Conservation (phyloP, 2,888 invertebrate genomes). For the Teleiodes luculella region DNA sequence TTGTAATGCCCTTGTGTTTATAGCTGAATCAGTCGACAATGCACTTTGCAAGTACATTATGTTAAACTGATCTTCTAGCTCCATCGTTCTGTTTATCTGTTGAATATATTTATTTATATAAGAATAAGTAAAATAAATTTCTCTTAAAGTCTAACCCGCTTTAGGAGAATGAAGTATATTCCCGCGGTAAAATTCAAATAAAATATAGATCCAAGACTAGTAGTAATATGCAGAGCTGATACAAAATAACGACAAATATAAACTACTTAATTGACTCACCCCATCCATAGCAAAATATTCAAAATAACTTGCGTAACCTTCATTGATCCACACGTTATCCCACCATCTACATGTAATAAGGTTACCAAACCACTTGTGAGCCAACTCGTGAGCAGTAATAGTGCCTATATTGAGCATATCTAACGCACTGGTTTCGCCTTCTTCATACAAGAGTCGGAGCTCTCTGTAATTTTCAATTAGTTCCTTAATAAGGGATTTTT, state of each 20-base stretch:
- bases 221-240: no score
- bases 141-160: no score
- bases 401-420: conserved; percentile 70
- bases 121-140: no score
- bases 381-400: conserved; percentile 77
- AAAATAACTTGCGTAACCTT: conserved; percentile 85
- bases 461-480: conserved; percentile 57
- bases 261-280: no score
- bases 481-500: no score
- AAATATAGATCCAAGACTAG: no score
- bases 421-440: conserved; percentile 57
- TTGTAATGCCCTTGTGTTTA: conserved; percentile 77
- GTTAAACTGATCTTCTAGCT: conserved; percentile 84
- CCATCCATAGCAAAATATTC: conserved; percentile 80
- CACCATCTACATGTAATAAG: conserved; percentile 85
- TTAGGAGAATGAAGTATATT: no score
- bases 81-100: conserved; percentile 62
- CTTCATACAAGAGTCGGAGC: conserved; percentile 59
- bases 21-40: conserved; percentile 58
- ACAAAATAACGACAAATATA: no score
- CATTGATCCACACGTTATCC: conserved; percentile 86
- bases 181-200: no score
- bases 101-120: conserved; percentile 15
- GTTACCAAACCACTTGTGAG: conserved; percentile 91
- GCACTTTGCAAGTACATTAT: conserved; percentile 83